Evolutionary conservation across 2,797 vertebrate species (phyloP), one percentile per base, ranked within the genome.

Genomic region (Apogon talboti): DNA sequence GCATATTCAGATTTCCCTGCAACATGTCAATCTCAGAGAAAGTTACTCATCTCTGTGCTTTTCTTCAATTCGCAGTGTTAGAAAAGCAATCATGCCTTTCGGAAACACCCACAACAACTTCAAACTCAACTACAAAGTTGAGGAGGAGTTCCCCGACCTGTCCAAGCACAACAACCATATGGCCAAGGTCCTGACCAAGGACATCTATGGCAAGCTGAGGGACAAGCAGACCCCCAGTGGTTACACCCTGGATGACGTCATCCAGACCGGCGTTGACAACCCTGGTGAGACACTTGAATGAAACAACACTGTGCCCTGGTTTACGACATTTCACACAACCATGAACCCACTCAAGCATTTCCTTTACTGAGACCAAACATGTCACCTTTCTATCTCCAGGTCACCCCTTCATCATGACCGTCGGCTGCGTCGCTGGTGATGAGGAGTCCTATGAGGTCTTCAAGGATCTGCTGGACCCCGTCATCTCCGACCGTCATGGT

Each of bases 351-450:
- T 35, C 1, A 28, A n/a, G 14, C 40, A 48, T 46, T 40, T 60
- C 9, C 10, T 35, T 35, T 9, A 35, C 33, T 35, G 33, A 35
- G 33, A 35, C 10, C 33, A 35, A 35, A 35, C 7, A 9, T 18
- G 14, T 42, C 12, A 37, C 28, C 15, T 53, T 53, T 51, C 33
- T 18, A 12, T 57, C 38, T 50, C 54, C 41, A 92, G 96, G 96
- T 85, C 96, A 98, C 87, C 96, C 96, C 81, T 98, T 93, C 94
- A 98, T 98, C 94, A 97, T 98, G 96, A 98, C 96, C 0, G 96
- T 98, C 66, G 96, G 96, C 89, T 97, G 95, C 0, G 95, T 98
- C 8, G 96, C 96, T 12, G 96, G 96, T 47, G 96, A 98, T 15
- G 96, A 98, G 86, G 96, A 98, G 79, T 94, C 91, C 73, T 98